phyloP scores from a whole-genome alignment of 1,140 invertebrate species.

The Leptopilina boulardi region DNA sequence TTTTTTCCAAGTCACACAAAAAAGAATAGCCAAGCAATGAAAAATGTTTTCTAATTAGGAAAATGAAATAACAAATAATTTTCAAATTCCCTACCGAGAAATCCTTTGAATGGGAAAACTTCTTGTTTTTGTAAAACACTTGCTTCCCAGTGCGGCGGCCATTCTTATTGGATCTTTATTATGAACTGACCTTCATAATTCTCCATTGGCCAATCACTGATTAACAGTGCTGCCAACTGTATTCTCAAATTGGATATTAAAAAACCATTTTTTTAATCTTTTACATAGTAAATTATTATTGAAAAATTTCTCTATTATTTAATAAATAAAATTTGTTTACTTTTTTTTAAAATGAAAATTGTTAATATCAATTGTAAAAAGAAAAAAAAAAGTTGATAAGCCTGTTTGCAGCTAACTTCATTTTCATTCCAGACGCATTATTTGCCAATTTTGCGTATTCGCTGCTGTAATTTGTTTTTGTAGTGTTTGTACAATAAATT shows the following conservation, averaged over 20 bases:
- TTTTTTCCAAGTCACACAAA: background rate
- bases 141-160: slow-evolving; percentile 65
- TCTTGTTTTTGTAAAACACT: slow-evolving; percentile 52
- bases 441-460: too few relatives aligned
- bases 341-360: too few relatives aligned
- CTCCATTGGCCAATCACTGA: slow-evolving; percentile 45
- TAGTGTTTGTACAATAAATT: too few relatives aligned
- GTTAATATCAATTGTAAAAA: too few relatives aligned
- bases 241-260: background rate
- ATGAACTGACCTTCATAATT: slow-evolving; percentile 40
- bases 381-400: too few relatives aligned
- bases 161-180: slow-evolving; percentile 61
- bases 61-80: background rate
- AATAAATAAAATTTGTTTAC: too few relatives aligned
- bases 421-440: too few relatives aligned
- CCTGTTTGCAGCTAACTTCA: too few relatives aligned
- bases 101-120: slow-evolving; percentile 41
- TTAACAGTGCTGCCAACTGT: background rate
- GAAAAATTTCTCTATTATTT: too few relatives aligned
- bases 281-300: too few relatives aligned
- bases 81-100: slow-evolving; percentile 52
- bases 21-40: background rate
- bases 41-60: background rate
- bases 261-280: background rate
- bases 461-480: too few relatives aligned